These are phyloP conservation scores for Unio pictorum DNA, from an alignment of 2,888 invertebrate species.

Conservation along the genomic window DNA sequence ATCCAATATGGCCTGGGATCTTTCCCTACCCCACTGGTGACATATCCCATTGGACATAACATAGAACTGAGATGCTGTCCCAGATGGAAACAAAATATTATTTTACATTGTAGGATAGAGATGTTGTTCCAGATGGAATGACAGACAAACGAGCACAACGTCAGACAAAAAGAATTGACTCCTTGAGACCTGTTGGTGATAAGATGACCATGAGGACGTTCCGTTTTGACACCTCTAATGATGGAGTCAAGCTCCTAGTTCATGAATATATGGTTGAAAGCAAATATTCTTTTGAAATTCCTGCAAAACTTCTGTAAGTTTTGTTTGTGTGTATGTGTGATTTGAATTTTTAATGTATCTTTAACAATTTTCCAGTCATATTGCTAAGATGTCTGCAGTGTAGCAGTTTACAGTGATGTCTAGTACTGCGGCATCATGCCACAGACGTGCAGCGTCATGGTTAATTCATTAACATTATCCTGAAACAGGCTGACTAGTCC, in stretches of 20 bases:
- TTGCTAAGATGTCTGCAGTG: no score
- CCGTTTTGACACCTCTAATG: conserved; percentile 86
- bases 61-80: background rate
- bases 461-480: no score
- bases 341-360: conserved; percentile 1
- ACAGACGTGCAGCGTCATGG: no score
- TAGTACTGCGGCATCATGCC: no score
- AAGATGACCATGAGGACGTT: conserved; percentile 82
- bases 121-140: background rate
- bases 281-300: conserved; percentile 86
- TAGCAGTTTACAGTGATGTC: no score
- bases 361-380: no score
- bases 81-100: background rate
- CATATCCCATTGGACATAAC: no score
- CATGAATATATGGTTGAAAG: conserved; percentile 95
- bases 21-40: no score
- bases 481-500: no score
- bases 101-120: background rate
- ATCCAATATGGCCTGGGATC: no score
- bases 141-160: conserved; percentile 8
- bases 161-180: conserved; percentile 51
- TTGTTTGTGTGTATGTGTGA: background rate
- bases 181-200: conserved; percentile 70
- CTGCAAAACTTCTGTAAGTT: conserved; percentile 89
- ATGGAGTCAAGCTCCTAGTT: conserved; percentile 91